Conservation (phyloP, 2,113 vertebrate genomes). For the Pluvianellus socialis region DNA sequence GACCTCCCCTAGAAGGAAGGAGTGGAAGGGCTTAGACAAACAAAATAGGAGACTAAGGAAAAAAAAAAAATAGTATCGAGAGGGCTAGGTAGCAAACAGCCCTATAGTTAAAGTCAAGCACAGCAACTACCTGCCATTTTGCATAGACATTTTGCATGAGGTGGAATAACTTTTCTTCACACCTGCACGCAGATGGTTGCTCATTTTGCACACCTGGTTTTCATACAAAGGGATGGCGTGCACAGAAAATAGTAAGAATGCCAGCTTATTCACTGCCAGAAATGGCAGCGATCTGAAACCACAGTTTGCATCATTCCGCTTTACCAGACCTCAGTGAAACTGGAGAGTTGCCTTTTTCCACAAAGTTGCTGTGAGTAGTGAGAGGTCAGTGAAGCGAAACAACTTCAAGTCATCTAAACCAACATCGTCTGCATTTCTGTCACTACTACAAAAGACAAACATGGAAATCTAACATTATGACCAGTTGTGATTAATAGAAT, state of each 20-base stretch:
- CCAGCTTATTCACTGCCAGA: background rate
- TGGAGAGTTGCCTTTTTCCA: background rate
- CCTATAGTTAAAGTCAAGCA: background rate
- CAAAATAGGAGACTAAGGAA: background rate
- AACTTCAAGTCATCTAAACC: background rate
- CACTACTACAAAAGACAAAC: background rate
- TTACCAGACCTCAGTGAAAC: background rate
- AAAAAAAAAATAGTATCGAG: background rate
- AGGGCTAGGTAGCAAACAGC: background rate
- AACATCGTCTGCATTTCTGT: background rate
- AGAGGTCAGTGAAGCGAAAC: background rate
- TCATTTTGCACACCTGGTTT: background rate
- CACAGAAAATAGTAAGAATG: background rate
- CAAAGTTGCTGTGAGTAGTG: background rate
- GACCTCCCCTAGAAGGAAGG: background rate
- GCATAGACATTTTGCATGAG: background rate
- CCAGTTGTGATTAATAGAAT: background rate
- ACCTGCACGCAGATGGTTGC: no score
- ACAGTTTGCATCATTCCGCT: background rate
- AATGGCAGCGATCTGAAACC: background rate
- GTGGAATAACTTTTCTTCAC: background rate
- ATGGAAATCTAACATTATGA: background rate
- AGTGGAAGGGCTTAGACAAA: conserved; percentile 7
- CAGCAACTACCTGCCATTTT: background rate
- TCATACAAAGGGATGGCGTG: accelerated